phyloP scores from a whole-genome alignment of 2,797 vertebrate species.

The Pseudotriccus pelzelni region DNA sequence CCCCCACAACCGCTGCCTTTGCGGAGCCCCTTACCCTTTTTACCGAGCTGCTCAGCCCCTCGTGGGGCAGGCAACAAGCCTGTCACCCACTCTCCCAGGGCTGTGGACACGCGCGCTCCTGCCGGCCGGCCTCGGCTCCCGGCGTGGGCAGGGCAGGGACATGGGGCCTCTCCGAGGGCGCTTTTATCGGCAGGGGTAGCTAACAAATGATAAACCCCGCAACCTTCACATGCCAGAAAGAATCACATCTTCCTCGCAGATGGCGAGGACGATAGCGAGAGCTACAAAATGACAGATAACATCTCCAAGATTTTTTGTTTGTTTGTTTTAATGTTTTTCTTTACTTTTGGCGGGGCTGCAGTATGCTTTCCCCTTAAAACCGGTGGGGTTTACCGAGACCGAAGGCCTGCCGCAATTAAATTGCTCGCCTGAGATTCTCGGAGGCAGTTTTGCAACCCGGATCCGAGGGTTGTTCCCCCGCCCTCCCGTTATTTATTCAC shows the following conservation, averaged over 20 bases:
- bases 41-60: too few relatives aligned
- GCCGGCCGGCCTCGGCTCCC: not conserved
- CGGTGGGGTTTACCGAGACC: accelerated
- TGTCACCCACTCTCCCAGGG: not conserved
- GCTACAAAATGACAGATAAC: not conserved
- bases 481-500: not conserved
- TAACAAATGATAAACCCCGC: not conserved
- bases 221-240: not conserved
- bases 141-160: not conserved
- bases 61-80: too few relatives aligned
- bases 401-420: not conserved
- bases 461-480: accelerated
- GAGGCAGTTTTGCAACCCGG: not conserved
- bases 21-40: not conserved
- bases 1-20: too few relatives aligned
- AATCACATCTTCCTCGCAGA: not conserved
- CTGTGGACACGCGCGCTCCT: not conserved
- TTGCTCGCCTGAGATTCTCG: not conserved
- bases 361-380: not conserved
- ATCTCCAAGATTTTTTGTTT: not conserved
- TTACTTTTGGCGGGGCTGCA: not conserved
- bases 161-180: not conserved
- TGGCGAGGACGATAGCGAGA: not conserved
- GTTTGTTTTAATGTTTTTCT: not conserved
- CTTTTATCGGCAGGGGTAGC: not conserved